phyloP scores from a whole-genome alignment of 2,888 invertebrate genomes.

The Metalampra italica region DNA sequence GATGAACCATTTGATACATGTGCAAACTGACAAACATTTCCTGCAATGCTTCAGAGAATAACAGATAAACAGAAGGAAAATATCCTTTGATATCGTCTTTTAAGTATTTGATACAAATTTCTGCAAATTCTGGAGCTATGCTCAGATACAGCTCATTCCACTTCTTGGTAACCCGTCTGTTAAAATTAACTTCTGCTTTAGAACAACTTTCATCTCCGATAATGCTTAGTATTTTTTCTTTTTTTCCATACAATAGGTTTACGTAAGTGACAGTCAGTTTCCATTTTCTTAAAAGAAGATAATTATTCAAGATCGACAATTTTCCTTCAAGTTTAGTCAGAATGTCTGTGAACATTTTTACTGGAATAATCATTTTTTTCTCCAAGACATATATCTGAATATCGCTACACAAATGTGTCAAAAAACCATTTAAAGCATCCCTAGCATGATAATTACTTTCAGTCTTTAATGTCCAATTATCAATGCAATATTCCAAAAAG shows the following conservation, averaged over 20 bases:
- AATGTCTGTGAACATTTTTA: constrained; percentile 33
- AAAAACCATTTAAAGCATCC: constrained; percentile 28
- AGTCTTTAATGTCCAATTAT: constrained; percentile 28
- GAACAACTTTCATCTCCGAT: no score
- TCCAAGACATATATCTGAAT: constrained; percentile 29
- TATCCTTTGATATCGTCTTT: neutral
- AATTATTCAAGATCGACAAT: constrained; percentile 40
- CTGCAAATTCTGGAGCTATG: neutral
- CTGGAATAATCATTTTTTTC: constrained; percentile 29
- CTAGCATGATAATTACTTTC: constrained; percentile 22
- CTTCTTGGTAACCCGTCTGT: neutral
- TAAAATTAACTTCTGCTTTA: no score
- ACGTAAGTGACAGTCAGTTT: constrained; percentile 32
- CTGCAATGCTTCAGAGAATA: neutral
- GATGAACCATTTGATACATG: neutral
- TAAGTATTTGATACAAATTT: neutral
- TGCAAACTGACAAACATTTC: neutral
- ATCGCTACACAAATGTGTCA: constrained; percentile 15
- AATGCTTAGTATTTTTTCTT: neutral
- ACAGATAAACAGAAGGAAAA: neutral
- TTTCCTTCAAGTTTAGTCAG: constrained; percentile 27
- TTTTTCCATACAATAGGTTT: constrained; percentile 17
- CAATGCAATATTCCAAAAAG: constrained; percentile 30
- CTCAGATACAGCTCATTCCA: constrained; percentile 1
- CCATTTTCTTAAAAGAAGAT: constrained; percentile 40